These are phyloP conservation scores for Acanthacorydalis orientalis DNA, from an alignment of 2,888 invertebrate genomes.

Conservation along the genomic window DNA sequence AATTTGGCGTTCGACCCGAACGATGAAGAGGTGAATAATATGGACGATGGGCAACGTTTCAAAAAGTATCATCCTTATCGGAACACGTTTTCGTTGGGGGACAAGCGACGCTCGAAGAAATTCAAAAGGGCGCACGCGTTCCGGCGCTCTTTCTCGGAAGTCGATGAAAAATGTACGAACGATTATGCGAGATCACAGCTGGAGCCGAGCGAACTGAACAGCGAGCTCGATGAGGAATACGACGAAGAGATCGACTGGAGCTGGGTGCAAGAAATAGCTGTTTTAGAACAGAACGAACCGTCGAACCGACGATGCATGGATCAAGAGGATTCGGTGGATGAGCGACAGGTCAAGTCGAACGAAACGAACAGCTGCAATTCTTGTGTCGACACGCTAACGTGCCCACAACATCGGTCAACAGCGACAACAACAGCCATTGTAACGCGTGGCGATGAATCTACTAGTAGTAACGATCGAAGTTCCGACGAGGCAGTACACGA, in stretches of 20 bases:
- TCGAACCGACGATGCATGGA: no score
- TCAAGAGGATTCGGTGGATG: no score
- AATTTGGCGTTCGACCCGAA: background rate
- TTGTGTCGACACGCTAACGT: conserved; percentile 15
- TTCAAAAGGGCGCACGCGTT: background rate
- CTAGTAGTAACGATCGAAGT: conserved; percentile 5
- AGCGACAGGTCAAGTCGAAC: conserved; percentile 13
- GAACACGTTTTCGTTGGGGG: background rate
- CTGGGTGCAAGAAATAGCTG: conserved; percentile 19
- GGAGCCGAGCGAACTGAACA: background rate
- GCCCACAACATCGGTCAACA: conserved; percentile 12
- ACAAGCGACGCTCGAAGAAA: background rate
- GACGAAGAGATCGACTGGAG: conserved; percentile 22
- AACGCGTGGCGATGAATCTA: conserved; percentile 17
- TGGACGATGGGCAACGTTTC: background rate
- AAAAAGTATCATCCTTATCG: background rate
- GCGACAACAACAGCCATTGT: background rate
- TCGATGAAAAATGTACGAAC: background rate
- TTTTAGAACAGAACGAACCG: no score
- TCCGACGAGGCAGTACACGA: background rate
- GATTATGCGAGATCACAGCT: background rate
- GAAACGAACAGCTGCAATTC: background rate
- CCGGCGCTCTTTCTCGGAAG: background rate
- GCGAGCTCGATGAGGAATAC: conserved; percentile 10
- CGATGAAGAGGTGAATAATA: background rate